Base-by-base conservation (phyloP, 2,113 vertebrate species). In the Melanerpes formicivorus region DNA sequence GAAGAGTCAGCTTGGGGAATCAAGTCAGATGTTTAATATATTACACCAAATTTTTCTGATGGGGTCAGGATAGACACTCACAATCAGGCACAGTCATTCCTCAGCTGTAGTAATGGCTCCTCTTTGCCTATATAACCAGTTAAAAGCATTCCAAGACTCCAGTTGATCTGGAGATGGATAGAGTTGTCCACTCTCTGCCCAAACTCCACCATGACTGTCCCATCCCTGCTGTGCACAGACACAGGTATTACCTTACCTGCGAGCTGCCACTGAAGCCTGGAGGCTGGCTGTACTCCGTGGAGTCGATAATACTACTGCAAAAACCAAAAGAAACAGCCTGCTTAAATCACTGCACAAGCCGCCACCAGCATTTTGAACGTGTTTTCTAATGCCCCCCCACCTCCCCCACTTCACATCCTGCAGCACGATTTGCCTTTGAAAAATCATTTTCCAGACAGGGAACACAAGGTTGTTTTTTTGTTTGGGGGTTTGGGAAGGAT, bases 301-400 rank as follows among this genome's bases (percentile, higher is more conserved):
- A 97, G 86, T 99, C 99, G 77, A 99, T 99, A 96, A 99, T 99
- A 97, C 98, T 99, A 96, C 98, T 98, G 97, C 94, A 98, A 98
- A 97, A 97, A 97, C 62, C 64, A 96, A 97, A 90, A 97, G 75
- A 96, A 90, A 95, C 4, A 96, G 83, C 73, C 72, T 92, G 70
- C 74, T 97, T 96, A 92, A 92, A 84, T 79, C 66, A 46, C 73
- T 76, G 40, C 59, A 70, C 67, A 88, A 62, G 12, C 66, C 87
- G 21, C 18, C 74, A 84, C 87, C 46, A 60, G 48, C 1, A 60
- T 87, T 94, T 93, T 80, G 87, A 93, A 84, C 70, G 59, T 63
- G 23, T 63, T 80, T 82, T 27, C 37, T 79, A 59, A 80, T 55
- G 42, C 59, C 59, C 66, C 37, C 37, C 37, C 37, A 29, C n/a